Evolutionary conservation across 2,888 invertebrate species (phyloP), one percentile per base, ranked within the genome.

Genomic region (Miltochrista miniata): DNA sequence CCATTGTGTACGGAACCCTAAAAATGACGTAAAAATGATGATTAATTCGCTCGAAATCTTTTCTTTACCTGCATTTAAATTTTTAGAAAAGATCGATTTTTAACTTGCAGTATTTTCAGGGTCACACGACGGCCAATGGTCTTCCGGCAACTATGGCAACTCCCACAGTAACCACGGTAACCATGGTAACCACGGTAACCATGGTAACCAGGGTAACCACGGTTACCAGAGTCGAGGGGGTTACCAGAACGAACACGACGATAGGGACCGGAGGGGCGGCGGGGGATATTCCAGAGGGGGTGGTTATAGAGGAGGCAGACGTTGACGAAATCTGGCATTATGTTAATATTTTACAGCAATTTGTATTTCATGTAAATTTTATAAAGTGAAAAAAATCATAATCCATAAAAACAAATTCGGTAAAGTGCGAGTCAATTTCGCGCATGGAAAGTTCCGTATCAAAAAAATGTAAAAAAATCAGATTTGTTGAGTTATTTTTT

Each of bases 241-340:
- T 0, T 90, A 90, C 57, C 88, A 89, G 57, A 85, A 90, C 59
- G 90, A 91, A 31, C 89, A 91, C 48, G 90, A 92, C 50, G 89
- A 91, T 48, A 66, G 89, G 15, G 72, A 77, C 45, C 60, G 82
- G 0, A 65, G 87, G 12, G 74, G 87, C 0, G 66, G 87, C 7
- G 83, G 85, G 0, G 78, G 41, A 5, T 14, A 36, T 1, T 33
- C 33, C 7, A 34, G 81, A 0, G 59, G 64, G 0, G 54, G 56
- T 0, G 43, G 48, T 8, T 43, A 39, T 7, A 66, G 89, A 8
- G 83, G 51, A 0, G 41, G 88, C 4, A 64, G 88, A 30, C 80
- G 86, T 62, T 82, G 70, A 76, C 18, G 5, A 24, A 24, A 24
- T 24, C 5, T 5, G 5, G 18, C 18, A n/a, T n/a, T n/a, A n/a